These are phyloP conservation scores for Drosophila phalerata DNA, from an alignment of 2,888 invertebrate species.

Conservation along the genomic window DNA sequence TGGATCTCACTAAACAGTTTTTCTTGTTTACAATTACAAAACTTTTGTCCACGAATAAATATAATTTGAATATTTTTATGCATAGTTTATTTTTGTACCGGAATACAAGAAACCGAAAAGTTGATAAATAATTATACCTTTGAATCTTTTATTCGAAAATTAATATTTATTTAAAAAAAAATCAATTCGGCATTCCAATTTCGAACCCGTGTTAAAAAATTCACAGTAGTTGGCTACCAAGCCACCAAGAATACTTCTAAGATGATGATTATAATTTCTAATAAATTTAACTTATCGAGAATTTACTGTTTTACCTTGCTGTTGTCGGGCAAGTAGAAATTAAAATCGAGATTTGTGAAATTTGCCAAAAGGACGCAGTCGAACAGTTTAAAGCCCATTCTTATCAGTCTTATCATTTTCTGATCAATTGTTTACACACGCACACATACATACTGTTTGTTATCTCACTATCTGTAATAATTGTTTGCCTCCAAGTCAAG, in stretches of 20 bases:
- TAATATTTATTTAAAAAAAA: too few relatives aligned
- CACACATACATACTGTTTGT: constrained; percentile 10
- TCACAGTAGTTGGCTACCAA: too few relatives aligned
- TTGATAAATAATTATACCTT: too few relatives aligned
- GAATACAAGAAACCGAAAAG: too few relatives aligned
- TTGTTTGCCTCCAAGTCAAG: constrained; percentile 37
- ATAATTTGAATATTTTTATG: too few relatives aligned
- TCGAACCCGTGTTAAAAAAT: too few relatives aligned
- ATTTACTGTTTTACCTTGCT: background rate
- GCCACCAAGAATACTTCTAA: background rate
- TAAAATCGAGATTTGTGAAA: constrained; percentile 17
- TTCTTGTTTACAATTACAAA: too few relatives aligned
- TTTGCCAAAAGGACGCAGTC: constrained; percentile 6
- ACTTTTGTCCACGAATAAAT: too few relatives aligned
- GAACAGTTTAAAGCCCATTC: constrained; percentile 45
- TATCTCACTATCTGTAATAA: constrained; percentile 44
- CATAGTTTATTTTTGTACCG: too few relatives aligned
- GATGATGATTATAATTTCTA: background rate
- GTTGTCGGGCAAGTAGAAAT: constrained; percentile 8
- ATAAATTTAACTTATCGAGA: background rate
- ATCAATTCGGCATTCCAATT: too few relatives aligned
- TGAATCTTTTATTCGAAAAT: too few relatives aligned
- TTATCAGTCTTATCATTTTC: constrained; percentile 57
- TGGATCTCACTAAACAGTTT: too few relatives aligned
- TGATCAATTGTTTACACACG: constrained; percentile 38